A percentile compares a stretch with the other conserved stretches of the same genome.
These are phyloP conservation scores for Polietes domitor DNA, from an alignment of 2,888 invertebrate species.

Conservation along the genomic window DNA sequence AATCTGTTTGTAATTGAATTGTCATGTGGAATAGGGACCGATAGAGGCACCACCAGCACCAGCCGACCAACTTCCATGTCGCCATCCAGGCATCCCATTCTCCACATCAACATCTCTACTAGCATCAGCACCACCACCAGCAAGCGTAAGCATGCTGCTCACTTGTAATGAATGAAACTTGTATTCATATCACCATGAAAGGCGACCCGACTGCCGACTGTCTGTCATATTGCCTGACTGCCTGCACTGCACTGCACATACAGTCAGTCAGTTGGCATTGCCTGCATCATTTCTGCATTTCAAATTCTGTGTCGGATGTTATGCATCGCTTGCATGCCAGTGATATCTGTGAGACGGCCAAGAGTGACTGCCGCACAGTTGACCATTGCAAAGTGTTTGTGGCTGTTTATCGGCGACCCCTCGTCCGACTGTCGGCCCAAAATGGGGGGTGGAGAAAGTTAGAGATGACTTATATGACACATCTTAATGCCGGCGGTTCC, in stretches of 20 bases:
- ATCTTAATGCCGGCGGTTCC: constrained; percentile 25
- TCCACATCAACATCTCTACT: too few species aligned
- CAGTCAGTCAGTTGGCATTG: constrained; percentile 5
- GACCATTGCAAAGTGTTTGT: constrained; percentile 7
- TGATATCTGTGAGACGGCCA: constrained; percentile 33
- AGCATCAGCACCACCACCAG: not conserved
- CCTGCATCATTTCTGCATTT: constrained; percentile 38
- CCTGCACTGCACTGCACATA: not conserved
- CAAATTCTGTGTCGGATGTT: constrained; percentile 8
- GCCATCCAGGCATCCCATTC: constrained; percentile 21
- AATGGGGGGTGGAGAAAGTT: not conserved
- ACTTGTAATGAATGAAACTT: constrained; percentile 43
- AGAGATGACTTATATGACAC: constrained; percentile 48
- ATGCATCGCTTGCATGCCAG: constrained; percentile 42
- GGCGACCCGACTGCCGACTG: not conserved
- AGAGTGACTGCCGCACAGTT: not conserved
- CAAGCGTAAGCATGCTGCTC: not conserved
- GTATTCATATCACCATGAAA: constrained; percentile 33
- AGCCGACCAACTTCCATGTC: constrained; percentile 48
- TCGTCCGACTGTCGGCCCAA: not conserved
- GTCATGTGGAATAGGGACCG: constrained; percentile 32
- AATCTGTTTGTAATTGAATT: constrained; percentile 64
- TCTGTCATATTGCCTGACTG: not conserved
- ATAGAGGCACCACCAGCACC: not conserved
- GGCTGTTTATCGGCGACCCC: not conserved